Evolutionary conservation across 2,888 invertebrate genomes (phyloP), one percentile per base, ranked within the genome.

Genomic region (Cosmia trapezina): DNA sequence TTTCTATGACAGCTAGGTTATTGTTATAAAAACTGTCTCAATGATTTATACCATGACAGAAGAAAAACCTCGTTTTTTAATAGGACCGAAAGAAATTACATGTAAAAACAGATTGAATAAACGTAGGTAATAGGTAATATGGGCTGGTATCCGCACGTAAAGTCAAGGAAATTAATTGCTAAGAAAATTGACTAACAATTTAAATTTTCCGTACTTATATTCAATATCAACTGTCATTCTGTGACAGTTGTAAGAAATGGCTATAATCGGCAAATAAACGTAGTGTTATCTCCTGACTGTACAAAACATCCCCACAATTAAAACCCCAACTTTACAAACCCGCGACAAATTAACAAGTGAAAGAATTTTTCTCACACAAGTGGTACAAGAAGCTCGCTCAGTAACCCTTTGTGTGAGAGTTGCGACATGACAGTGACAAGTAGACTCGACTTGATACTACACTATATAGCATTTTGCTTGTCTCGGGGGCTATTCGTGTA

Each of bases 401-500:
- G 82, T 83, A 80, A 75, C 86, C 74, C 89, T 87, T 87, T 87
- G 89, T 86, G 78, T 53, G 17, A 83, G 83, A 67, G 43, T 61
- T 78, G 61, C 77, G 76, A 79, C 83, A 70, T 83, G 90, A 90
- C 89, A 88, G 82, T 87, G 89, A 89, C 89, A 89, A 80, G 83
- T 80, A 71, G 61, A 80, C 87, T 87, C 81, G 76, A 86, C 83
- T 83, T 80, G 75, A 81, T 74, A 66, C 62, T 57, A 28, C 65
- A 77, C 78, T 37, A 37, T 78, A 70, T 51, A 81, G n/a, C 54
- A 63, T 72, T 78, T 64, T 61, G 47, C 57, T 62, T 79, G 77
- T 81, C 71, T 70, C 71, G 60, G 47, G 54, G 53, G 17, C 72
- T 66, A 28, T 75, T 72, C 51, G 43, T n/a, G 54, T 63, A 72